Conservation (phyloP, 2,888 invertebrate genomes). For the Strigamia maritima region DNA sequence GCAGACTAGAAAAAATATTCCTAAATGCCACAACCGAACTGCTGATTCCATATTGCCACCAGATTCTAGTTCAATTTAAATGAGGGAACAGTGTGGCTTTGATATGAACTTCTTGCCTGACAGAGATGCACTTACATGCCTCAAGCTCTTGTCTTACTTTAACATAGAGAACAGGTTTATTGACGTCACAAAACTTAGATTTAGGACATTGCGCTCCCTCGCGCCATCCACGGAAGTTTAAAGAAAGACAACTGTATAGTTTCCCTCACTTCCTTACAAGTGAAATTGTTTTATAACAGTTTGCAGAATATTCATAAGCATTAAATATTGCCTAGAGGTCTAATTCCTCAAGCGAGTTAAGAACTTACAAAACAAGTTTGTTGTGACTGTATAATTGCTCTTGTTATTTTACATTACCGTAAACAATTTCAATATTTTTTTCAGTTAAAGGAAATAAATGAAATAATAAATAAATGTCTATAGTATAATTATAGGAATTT, state of each 20-base stretch:
- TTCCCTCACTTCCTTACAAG: background rate
- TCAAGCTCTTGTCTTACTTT: slow-evolving; percentile 30
- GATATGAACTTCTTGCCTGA: slow-evolving; percentile 27
- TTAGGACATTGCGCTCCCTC: slow-evolving; percentile 16
- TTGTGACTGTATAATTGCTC: background rate
- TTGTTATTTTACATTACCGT: background rate
- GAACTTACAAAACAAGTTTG: background rate
- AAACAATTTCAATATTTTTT: background rate
- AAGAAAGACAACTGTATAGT: background rate
- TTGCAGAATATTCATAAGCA: background rate
- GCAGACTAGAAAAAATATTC: slow-evolving; percentile 30
- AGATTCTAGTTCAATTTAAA: slow-evolving; percentile 18
- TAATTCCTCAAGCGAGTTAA: background rate
- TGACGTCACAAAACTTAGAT: slow-evolving; percentile 28
- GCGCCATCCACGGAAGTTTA: slow-evolving; percentile 22
- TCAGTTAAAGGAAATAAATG: background rate
- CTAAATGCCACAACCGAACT: slow-evolving; percentile 30
- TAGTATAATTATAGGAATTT: background rate
- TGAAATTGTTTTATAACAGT: background rate
- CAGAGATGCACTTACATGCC: slow-evolving; percentile 32
- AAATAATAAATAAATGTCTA: background rate
- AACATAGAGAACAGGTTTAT: slow-evolving; percentile 17
- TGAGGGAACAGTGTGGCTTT: background rate
- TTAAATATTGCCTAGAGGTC: background rate
- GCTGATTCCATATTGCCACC: slow-evolving; percentile 13